Evolutionary conservation across 2,888 invertebrate species (phyloP), one percentile per base, ranked within the genome.

Genomic region (Malthinus flaveolus): DNA sequence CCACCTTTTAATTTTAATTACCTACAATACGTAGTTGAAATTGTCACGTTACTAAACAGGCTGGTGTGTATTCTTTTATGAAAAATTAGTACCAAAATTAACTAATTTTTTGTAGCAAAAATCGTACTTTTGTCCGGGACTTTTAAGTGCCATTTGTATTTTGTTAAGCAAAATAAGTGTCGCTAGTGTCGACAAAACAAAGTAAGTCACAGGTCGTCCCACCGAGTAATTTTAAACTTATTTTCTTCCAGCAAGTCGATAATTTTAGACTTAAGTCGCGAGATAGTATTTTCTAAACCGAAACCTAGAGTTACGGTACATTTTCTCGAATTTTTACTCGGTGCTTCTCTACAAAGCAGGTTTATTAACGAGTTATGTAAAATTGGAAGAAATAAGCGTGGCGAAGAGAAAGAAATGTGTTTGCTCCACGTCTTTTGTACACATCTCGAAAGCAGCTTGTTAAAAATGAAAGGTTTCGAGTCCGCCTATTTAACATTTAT

Each of bases 341-440:
- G 42, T 47, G 46, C 52, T 4, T 58, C 72, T 9, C 44, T 56
- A 39, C 61, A 67, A 48, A 52, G 58, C 1, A 44, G 58, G 9
- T 71, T 73, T 59, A 50, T 69, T 10, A 57, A 68, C 23, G 68
- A 64, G 59, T 56, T 75, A 23, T 71, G 74, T 48, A 53, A 53
- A 13, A 60, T 52, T 54, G 49, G 58, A n/a, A 11, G 36, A 39
- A 42, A 48, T n/a, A 56, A 55, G 10, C 10, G 15, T 36, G 2
- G 3, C 5, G 23, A 23, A 23, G 23, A 23, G 5, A 15, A 45
- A 39, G 48, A 36, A 35, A 52, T 9, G 32, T 74, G 75, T 54
- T 51, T 71, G 10, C 67, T 75, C 56, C 69, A 70, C 49, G 59
- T 72, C 10, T 69, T 71, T 52, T 67, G 64, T n/a, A 50, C 67